Evolutionary conservation across 2,113 vertebrate species (phyloP).

Genomic region (Chaenogobius annularis): DNA sequence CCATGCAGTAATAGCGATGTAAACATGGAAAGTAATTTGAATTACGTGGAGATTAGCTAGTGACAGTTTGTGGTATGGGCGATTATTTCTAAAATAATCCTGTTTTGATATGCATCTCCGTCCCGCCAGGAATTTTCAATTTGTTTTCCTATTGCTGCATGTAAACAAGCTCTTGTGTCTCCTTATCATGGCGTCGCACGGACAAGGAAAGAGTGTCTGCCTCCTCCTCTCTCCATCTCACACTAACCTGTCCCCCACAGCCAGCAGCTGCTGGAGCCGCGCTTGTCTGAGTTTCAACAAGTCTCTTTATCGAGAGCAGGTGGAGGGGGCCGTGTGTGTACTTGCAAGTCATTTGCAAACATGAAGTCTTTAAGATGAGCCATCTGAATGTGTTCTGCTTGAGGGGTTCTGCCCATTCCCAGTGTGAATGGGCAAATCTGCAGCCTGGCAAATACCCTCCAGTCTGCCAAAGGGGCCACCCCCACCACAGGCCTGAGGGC

Average conservation of each 20-base stretch:
- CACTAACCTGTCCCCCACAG: slow-evolving; percentile 59
- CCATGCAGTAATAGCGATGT: slow-evolving; percentile 79
- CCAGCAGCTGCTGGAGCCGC: slow-evolving; percentile 62
- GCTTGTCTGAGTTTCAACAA: slow-evolving; percentile 81
- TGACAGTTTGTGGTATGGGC: slow-evolving; percentile 77
- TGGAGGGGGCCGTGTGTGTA: slow-evolving; percentile 70
- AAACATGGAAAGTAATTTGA: slow-evolving; percentile 84
- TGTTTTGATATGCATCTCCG: slow-evolving; percentile 86
- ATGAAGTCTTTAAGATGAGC: slow-evolving; percentile 77
- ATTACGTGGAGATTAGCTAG: slow-evolving; percentile 84
- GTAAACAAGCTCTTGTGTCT: slow-evolving; percentile 83
- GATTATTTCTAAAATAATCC: slow-evolving; percentile 86
- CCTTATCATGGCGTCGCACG: slow-evolving; percentile 79
- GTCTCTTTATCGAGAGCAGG: slow-evolving; percentile 77
- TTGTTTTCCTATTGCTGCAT: slow-evolving; percentile 82
- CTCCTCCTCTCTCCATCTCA: slow-evolving; percentile 41
- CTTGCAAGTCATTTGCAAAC: slow-evolving; percentile 82
- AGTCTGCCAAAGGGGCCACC: slow-evolving; percentile 70
- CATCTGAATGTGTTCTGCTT: slow-evolving; percentile 81
- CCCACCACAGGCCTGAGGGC: slow-evolving; percentile 67
- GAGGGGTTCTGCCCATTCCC: slow-evolving; percentile 78
- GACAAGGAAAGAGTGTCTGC: slow-evolving; percentile 67
- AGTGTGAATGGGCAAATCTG: slow-evolving; percentile 75
- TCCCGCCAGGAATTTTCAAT: slow-evolving; percentile 83
- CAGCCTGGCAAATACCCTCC: slow-evolving; percentile 74